Conservation (phyloP, 2,888 invertebrate genomes). For the Falcaria lacertinaria region DNA sequence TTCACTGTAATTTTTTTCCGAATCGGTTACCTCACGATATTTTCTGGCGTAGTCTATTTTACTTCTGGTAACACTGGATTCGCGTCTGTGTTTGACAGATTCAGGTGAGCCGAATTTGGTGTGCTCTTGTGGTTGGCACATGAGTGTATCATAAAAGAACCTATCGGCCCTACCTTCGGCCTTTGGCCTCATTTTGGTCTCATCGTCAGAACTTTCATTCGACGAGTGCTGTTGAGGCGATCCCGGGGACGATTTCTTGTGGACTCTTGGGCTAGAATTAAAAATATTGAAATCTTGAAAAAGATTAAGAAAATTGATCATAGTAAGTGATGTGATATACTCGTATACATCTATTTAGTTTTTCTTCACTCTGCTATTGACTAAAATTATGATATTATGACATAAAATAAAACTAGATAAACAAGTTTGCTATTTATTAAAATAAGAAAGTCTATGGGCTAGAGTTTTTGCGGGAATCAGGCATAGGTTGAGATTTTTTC, state of each 20-base stretch:
- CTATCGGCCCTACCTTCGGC: constrained; percentile 50
- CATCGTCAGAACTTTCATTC: constrained; percentile 61
- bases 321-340: too few species aligned
- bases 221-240: constrained; percentile 47
- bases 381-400: too few species aligned
- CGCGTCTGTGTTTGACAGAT: constrained; percentile 32
- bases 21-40: constrained; percentile 44
- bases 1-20: constrained; percentile 57
- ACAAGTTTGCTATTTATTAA: too few species aligned
- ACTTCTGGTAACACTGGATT: constrained; percentile 25
- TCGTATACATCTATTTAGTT: too few species aligned
- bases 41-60: constrained; percentile 46
- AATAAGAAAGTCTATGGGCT: too few species aligned
- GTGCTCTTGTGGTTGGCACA: constrained; percentile 52
- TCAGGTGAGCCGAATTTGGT: constrained; percentile 40
- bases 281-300: too few species aligned
- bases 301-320: too few species aligned
- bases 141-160: constrained; percentile 63
- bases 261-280: constrained; percentile 42
- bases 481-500: too few species aligned
- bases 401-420: too few species aligned
- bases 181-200: constrained; percentile 38
- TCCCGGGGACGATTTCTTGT: constrained; percentile 41
- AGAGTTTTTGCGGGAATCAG: too few species aligned
- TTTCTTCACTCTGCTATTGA: too few species aligned